Conservation (phyloP, 2,888 invertebrate genomes). For the Choristoneura rosaceana region DNA sequence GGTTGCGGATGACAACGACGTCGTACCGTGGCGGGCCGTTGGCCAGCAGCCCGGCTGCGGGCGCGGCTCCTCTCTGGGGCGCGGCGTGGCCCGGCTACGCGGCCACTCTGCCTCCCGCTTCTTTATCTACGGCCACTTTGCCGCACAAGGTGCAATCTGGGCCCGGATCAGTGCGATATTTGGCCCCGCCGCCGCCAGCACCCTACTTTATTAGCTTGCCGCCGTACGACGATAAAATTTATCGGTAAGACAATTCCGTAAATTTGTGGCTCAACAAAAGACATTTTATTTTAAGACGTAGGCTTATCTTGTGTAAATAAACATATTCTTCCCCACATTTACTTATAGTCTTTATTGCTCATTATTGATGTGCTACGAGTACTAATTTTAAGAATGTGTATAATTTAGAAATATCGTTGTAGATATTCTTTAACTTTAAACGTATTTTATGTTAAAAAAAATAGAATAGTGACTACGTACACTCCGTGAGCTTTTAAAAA, state of each 20-base stretch:
- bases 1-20: slow-evolving; percentile 88
- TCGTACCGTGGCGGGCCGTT: slow-evolving; percentile 90
- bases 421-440: slow-evolving; percentile 55
- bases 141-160: slow-evolving; percentile 87
- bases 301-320: slow-evolving; percentile 38
- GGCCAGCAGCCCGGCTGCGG: slow-evolving; percentile 86
- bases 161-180: slow-evolving; percentile 81
- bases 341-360: slow-evolving; percentile 34
- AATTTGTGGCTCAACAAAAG: slow-evolving; percentile 33
- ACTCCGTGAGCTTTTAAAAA: no score
- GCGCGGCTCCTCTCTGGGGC: slow-evolving; percentile 86
- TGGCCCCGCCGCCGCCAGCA: slow-evolving; percentile 87
- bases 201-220: slow-evolving; percentile 88
- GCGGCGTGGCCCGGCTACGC: slow-evolving; percentile 85
- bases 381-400: slow-evolving; percentile 39
- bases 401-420: slow-evolving; percentile 60
- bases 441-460: not conserved
- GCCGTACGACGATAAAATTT: slow-evolving; percentile 87
- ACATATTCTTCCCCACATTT: slow-evolving; percentile 10
- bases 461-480: not conserved
- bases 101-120: slow-evolving; percentile 85
- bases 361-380: slow-evolving; percentile 35
- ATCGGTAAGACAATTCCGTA: slow-evolving; percentile 75
- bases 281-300: slow-evolving; percentile 34
- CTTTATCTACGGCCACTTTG: slow-evolving; percentile 87